These are phyloP conservation scores for Sphaeridia pumilis DNA, from an alignment of 2,888 invertebrate species.

Conservation along the genomic window DNA sequence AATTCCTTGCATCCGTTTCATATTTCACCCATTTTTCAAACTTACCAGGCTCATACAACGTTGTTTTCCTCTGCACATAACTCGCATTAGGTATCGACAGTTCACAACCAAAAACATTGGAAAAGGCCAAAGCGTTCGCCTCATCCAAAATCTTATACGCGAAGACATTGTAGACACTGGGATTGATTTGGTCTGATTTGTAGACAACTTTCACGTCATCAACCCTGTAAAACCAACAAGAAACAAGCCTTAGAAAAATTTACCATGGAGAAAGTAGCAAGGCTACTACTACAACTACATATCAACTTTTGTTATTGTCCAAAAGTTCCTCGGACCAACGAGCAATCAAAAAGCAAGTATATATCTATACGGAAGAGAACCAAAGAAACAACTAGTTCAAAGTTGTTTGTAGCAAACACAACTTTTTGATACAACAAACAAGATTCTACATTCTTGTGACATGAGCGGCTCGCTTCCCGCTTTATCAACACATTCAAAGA, in stretches of 20 bases:
- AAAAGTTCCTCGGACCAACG: background rate
- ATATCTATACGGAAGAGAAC: too few relatives aligned
- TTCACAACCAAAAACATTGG: slow-evolving; percentile 38
- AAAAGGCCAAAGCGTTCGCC: slow-evolving; percentile 27
- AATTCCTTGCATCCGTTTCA: too few relatives aligned
- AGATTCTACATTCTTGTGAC: too few relatives aligned
- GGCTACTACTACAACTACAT: too few relatives aligned
- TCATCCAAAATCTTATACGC: slow-evolving; percentile 33
- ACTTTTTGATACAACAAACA: too few relatives aligned
- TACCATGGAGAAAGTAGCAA: slow-evolving; percentile 1
- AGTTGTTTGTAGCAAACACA: too few relatives aligned
- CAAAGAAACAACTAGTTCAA: too few relatives aligned
- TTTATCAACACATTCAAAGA: too few relatives aligned
- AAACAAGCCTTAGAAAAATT: slow-evolving; percentile 3
- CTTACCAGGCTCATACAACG: slow-evolving; percentile 39
- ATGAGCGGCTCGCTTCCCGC: too few relatives aligned
- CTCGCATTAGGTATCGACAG: slow-evolving; percentile 38
- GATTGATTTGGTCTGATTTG: slow-evolving; percentile 20
- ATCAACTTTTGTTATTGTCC: background rate
- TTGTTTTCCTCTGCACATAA: slow-evolving; percentile 36
- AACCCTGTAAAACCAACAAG: slow-evolving; percentile 20
- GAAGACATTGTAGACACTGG: slow-evolving; percentile 28
- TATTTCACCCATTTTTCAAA: too few relatives aligned
- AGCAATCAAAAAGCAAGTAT: background rate
- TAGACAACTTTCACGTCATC: slow-evolving; percentile 23